Percentiles rank a stretch among this genome's conserved stretches.
These are phyloP conservation scores for Hydrophis major DNA, from an alignment of 2,797 vertebrate genomes.

Conservation along the genomic window DNA sequence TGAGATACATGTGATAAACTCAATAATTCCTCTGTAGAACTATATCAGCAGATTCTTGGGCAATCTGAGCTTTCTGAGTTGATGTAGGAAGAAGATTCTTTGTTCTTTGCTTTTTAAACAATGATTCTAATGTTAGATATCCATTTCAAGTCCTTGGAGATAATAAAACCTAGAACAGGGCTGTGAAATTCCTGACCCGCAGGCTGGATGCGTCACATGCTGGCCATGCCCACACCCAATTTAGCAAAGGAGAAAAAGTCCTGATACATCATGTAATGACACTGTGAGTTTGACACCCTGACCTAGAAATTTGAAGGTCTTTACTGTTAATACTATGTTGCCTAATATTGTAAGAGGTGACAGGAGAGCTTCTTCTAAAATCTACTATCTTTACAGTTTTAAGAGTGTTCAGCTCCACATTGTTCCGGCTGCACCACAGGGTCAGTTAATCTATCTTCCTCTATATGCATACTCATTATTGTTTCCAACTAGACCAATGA, in stretches of 20 bases:
- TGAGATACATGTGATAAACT: background rate
- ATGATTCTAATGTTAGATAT: background rate
- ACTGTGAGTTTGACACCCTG: too few relatives aligned
- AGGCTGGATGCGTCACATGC: too few relatives aligned
- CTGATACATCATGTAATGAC: too few relatives aligned
- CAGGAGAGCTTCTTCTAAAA: background rate
- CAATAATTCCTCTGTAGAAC: background rate
- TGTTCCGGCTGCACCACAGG: background rate
- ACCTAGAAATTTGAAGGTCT: background rate
- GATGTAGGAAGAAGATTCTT: background rate
- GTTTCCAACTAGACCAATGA: background rate
- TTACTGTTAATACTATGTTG: background rate
- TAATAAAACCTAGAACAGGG: background rate
- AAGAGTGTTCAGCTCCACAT: background rate
- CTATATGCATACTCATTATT: background rate
- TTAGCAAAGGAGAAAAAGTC: too few relatives aligned
- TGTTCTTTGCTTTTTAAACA: background rate
- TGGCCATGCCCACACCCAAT: too few relatives aligned
- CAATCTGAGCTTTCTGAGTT: background rate
- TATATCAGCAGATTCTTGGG: background rate
- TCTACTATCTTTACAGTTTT: background rate
- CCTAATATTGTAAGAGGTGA: background rate
- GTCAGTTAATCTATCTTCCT: background rate
- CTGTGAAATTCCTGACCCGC: too few relatives aligned
- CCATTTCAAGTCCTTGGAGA: background rate